phyloP scores from a whole-genome alignment of 2,888 invertebrate genomes.

The Lypha dubia region DNA sequence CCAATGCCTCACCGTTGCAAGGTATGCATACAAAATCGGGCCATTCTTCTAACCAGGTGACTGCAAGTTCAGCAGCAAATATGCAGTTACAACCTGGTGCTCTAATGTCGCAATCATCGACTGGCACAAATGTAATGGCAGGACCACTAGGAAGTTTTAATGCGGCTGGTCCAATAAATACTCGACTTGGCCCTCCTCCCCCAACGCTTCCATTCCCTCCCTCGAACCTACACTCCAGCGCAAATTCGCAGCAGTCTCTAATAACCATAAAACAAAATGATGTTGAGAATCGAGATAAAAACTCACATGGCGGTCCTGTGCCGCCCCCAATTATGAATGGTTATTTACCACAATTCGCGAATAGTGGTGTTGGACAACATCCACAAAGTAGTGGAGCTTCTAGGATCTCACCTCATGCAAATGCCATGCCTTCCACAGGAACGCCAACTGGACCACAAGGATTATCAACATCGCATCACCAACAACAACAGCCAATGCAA shows the following conservation, averaged over 20 bases:
- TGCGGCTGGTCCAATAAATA: slow-evolving; percentile 74
- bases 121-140: slow-evolving; percentile 53
- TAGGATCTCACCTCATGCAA: slow-evolving; percentile 73
- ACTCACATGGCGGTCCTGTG: slow-evolving; percentile 31
- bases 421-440: slow-evolving; percentile 63
- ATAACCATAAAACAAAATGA: slow-evolving; percentile 68
- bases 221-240: slow-evolving; percentile 60
- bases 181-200: slow-evolving; percentile 75
- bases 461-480: slow-evolving; percentile 62
- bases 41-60: slow-evolving; percentile 77
- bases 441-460: slow-evolving; percentile 56
- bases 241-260: slow-evolving; percentile 43
- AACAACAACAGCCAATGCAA: slow-evolving; percentile 63
- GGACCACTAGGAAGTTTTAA: slow-evolving; percentile 63
- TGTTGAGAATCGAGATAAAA: slow-evolving; percentile 61
- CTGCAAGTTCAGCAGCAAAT: slow-evolving; percentile 82
- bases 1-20: slow-evolving; percentile 72
- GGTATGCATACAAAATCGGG: slow-evolving; percentile 73
- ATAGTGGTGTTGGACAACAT: slow-evolving; percentile 68
- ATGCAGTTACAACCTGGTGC: slow-evolving; percentile 64
- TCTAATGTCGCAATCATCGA: slow-evolving; percentile 63
- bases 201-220: slow-evolving; percentile 71
- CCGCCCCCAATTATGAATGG: slow-evolving; percentile 72
- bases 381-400: slow-evolving; percentile 60
- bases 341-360: slow-evolving; percentile 70